phyloP scores from a whole-genome alignment of 1,140 invertebrate species.

The Zelostemma sp. region DNA sequence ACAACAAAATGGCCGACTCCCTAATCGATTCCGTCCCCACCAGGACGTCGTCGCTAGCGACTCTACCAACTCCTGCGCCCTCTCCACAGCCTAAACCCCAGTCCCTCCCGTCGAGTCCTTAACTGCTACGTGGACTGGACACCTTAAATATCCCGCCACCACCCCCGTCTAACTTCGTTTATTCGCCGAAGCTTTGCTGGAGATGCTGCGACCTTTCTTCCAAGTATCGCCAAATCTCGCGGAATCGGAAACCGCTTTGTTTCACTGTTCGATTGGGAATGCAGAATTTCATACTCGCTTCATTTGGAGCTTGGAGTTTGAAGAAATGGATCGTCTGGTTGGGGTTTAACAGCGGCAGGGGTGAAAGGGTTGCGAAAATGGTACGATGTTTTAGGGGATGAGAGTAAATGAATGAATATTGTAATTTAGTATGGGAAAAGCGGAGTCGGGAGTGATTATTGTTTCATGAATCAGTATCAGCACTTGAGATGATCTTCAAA shows the following conservation, averaged over 20 bases:
- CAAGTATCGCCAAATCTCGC: neutral
- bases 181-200: neutral
- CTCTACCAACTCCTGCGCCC: constrained; percentile 9
- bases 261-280: too few species aligned
- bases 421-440: neutral
- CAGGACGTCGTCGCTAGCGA: constrained; percentile 6
- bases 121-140: constrained; percentile 7
- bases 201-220: neutral
- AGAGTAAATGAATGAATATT: too few species aligned
- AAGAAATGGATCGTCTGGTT: too few species aligned
- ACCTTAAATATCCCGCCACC: neutral
- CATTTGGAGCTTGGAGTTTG: too few species aligned
- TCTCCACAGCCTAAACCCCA: constrained; percentile 23
- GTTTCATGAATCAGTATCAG: constrained; percentile 8
- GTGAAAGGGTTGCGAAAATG: too few species aligned
- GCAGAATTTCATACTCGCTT: too few species aligned
- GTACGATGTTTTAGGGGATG: too few species aligned
- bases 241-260: too few species aligned
- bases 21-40: constrained; percentile 59
- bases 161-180: constrained; percentile 10
- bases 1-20: constrained; percentile 65
- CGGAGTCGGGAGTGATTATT: constrained; percentile 1
- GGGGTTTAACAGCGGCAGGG: too few species aligned
- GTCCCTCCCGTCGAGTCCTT: constrained; percentile 3
- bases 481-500: constrained; percentile 11